These are phyloP conservation scores for Herpetotheres cachinnans DNA, from an alignment of 2,113 vertebrate genomes.

Conservation along the genomic window DNA sequence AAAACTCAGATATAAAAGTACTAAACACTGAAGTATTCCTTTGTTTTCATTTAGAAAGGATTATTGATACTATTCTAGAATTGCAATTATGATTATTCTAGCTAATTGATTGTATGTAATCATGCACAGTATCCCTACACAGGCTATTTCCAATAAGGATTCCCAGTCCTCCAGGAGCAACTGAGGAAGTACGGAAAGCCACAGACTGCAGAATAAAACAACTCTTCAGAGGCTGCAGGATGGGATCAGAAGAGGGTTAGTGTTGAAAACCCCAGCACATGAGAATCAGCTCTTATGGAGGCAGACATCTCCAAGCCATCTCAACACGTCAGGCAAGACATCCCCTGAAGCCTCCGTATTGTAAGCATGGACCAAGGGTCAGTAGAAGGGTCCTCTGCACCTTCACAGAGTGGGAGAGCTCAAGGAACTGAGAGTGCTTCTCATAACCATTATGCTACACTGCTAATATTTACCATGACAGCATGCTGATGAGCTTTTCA, in stretches of 20 bases:
- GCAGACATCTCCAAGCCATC: neutral
- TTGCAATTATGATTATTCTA: neutral
- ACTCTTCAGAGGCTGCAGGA: neutral
- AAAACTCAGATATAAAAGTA: neutral
- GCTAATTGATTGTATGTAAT: neutral
- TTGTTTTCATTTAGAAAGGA: neutral
- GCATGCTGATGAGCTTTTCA: neutral
- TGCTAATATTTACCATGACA: neutral
- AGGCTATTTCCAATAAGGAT: neutral
- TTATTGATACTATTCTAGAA: neutral
- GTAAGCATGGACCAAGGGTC: neutral
- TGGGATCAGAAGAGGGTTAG: neutral
- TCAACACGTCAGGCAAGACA: neutral
- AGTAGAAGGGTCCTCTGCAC: neutral
- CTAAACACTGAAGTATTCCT: neutral
- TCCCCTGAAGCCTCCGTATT: neutral
- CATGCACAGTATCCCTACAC: neutral
- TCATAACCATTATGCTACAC: neutral
- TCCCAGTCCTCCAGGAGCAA: neutral
- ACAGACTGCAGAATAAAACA: neutral
- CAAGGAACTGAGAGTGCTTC: neutral
- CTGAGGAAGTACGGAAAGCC: neutral
- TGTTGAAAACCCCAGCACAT: neutral
- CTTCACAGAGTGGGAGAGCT: neutral
- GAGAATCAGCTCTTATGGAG: neutral